These are phyloP conservation scores for Garrulus glandarius DNA, from an alignment of 2,797 vertebrate genomes.

Conservation along the genomic window DNA sequence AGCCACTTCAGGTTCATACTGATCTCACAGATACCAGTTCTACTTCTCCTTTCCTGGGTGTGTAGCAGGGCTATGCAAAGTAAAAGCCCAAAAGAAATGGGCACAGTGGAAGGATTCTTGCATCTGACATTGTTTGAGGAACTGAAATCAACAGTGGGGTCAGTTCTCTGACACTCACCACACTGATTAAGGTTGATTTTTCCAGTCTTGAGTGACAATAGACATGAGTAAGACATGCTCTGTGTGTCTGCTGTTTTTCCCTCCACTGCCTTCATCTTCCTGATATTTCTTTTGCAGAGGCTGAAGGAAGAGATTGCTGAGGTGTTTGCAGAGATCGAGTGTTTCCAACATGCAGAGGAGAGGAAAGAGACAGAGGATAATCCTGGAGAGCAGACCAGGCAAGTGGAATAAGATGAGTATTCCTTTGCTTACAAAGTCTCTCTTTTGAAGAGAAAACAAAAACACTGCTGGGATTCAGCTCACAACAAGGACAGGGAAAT, in stretches of 20 bases:
- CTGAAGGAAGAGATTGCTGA: constrained; percentile 76
- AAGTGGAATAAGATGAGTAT: neutral
- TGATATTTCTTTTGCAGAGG: constrained; percentile 51
- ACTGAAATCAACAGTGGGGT: neutral
- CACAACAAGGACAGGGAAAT: neutral
- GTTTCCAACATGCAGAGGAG: constrained; percentile 67
- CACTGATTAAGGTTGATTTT: neutral
- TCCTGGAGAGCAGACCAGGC: neutral
- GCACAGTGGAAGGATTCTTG: neutral
- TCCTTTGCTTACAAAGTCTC: neutral
- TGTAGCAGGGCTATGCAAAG: neutral
- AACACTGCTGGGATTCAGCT: neutral
- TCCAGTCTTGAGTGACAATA: neutral
- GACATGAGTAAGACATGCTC: neutral
- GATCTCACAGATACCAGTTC: neutral
- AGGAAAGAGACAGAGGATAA: constrained; percentile 32
- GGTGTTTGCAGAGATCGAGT: constrained; percentile 75
- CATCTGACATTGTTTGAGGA: neutral
- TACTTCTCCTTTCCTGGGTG: constrained; percentile 1
- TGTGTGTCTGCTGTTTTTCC: neutral
- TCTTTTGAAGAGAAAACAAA: neutral
- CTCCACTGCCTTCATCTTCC: neutral
- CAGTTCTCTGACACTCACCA: neutral
- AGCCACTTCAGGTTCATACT: neutral
- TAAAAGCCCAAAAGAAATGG: neutral